Percentiles rank a stretch among this genome's conserved stretches.
phyloP scores from a whole-genome alignment of 2,113 vertebrate species.

The Lanius collurio region DNA sequence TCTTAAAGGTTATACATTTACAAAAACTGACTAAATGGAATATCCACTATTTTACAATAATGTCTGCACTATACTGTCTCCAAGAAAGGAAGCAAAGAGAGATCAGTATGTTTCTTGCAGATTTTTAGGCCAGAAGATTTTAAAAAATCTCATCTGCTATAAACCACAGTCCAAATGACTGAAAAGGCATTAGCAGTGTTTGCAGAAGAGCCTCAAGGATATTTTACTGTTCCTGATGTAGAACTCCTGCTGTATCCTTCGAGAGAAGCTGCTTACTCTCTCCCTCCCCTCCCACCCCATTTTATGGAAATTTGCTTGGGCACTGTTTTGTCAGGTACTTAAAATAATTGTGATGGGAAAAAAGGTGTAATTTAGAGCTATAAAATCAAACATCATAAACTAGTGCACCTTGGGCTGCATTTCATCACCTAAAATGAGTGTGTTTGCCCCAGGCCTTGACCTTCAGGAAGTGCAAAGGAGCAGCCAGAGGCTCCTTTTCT shows the following conservation, averaged over 20 bases:
- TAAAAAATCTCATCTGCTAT: neutral
- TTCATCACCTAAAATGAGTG: neutral
- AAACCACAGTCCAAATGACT: neutral
- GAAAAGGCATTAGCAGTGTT: neutral
- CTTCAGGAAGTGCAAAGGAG: neutral
- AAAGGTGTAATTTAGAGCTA: neutral
- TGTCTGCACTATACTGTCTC: neutral
- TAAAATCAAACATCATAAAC: neutral
- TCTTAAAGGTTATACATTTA: neutral
- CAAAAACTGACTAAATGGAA: neutral
- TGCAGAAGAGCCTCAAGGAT: neutral
- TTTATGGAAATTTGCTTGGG: neutral
- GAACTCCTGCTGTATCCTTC: neutral
- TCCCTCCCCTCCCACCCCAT: rapidly evolving
- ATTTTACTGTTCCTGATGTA: neutral
- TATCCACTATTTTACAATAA: neutral
- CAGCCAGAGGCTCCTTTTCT: neutral
- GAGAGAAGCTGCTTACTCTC: neutral
- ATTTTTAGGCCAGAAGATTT: neutral
- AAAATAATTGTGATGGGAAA: neutral
- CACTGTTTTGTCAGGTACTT: neutral
- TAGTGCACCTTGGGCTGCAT: neutral
- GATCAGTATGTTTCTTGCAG: neutral
- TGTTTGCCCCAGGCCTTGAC: neutral
- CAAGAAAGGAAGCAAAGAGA: neutral